Evolutionary conservation across 2,797 vertebrate genomes (phyloP).

Genomic region (Sebastes matsubarae): DNA sequence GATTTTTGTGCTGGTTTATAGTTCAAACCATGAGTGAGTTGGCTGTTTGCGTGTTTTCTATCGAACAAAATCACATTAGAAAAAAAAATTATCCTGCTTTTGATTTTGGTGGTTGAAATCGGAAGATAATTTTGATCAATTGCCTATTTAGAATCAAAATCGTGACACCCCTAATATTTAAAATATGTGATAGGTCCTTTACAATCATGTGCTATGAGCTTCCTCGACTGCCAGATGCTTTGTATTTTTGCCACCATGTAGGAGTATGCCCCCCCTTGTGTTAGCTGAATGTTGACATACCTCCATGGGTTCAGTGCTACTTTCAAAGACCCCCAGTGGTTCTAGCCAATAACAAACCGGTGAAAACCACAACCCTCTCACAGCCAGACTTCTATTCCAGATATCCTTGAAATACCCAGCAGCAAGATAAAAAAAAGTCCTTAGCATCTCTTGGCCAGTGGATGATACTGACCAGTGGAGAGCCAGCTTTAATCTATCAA

Average conservation of each 20-base stretch:
- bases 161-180: not conserved
- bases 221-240: not conserved
- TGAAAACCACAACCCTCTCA: not conserved
- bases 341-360: not conserved
- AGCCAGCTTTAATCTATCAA: constrained; percentile 8
- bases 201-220: not conserved
- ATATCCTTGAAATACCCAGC: not conserved
- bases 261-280: not conserved
- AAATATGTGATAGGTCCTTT: not conserved
- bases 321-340: not conserved
- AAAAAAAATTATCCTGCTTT: too few species aligned
- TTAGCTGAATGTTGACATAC: constrained; percentile 2
- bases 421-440: not conserved
- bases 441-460: constrained; percentile 1
- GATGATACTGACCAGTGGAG: not conserved
- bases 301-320: not conserved
- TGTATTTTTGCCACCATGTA: not conserved
- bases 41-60: too few species aligned
- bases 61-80: too few species aligned
- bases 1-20: too few species aligned
- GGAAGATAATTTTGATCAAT: too few species aligned
- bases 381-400: constrained; percentile 1
- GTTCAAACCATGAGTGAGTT: too few species aligned
- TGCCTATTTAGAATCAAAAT: accelerated
- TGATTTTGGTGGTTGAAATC: too few species aligned